These are phyloP conservation scores for Tetraneura akinire DNA, from an alignment of 1,140 invertebrate species.

Conservation along the genomic window DNA sequence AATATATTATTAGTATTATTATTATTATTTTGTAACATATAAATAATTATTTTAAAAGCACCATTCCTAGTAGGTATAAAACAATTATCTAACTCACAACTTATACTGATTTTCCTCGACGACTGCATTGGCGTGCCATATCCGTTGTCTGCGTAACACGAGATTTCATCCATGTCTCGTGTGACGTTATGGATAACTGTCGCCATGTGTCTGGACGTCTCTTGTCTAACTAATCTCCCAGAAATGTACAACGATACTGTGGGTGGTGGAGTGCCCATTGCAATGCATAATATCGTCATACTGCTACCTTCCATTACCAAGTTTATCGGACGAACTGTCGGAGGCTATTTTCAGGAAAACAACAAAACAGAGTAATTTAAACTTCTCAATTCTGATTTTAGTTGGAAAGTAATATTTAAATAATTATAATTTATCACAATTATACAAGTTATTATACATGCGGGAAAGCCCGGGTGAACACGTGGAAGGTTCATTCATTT, in stretches of 20 bases:
- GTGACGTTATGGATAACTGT: constrained; percentile 79
- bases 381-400: neutral
- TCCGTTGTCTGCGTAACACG: constrained; percentile 82
- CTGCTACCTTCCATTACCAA: constrained; percentile 78
- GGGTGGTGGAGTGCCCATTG: constrained; percentile 78
- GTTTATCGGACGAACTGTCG: constrained; percentile 78
- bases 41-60: no score
- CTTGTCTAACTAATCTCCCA: constrained; percentile 73
- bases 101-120: constrained; percentile 73
- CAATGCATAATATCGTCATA: constrained; percentile 81
- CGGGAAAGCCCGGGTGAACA: no score
- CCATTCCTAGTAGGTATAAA: no score
- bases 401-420: no score
- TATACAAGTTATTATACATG: no score
- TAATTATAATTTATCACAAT: no score
- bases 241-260: constrained; percentile 78
- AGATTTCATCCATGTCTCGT: constrained; percentile 78
- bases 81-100: constrained; percentile 66
- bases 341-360: constrained; percentile 63
- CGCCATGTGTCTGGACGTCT: constrained; percentile 77
- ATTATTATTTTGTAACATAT: no score
- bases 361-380: neutral
- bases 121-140: constrained; percentile 82
- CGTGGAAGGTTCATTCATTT: no score
- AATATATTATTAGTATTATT: no score